These are phyloP conservation scores for Spodoptera picta DNA, from an alignment of 2,888 invertebrate species.

Conservation along the genomic window DNA sequence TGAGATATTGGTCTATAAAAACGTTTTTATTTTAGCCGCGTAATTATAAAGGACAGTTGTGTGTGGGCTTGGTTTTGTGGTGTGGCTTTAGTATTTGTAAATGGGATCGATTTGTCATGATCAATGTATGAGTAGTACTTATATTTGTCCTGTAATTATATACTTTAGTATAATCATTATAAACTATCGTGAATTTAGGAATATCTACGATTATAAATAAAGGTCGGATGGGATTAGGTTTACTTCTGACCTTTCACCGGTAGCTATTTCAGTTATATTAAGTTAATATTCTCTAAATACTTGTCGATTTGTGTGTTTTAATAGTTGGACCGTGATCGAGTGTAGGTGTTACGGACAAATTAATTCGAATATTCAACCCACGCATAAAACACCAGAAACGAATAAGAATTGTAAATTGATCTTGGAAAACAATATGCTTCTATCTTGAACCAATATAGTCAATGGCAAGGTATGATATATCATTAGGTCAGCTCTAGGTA, in stretches of 20 bases:
- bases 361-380: conserved; percentile 2
- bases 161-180: neutral
- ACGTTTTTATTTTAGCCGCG: conserved; percentile 61
- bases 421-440: too few species aligned
- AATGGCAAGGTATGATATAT: too few species aligned
- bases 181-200: conserved; percentile 13
- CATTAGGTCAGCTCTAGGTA: too few species aligned
- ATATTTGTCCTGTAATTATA: neutral
- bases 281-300: conserved; percentile 15
- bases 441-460: too few species aligned
- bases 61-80: conserved; percentile 34
- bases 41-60: conserved; percentile 54
- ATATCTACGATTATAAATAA: conserved; percentile 6
- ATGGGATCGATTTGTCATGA: conserved; percentile 23
- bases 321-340: conserved; percentile 1
- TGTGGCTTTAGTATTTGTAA: conserved; percentile 29
- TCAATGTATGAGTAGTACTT: neutral
- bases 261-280: conserved; percentile 10
- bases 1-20: conserved; percentile 70
- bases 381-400: neutral
- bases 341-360: conserved; percentile 6
- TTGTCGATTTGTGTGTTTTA: conserved; percentile 8
- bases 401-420: neutral
- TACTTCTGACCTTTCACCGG: conserved; percentile 14
- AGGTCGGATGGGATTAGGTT: conserved; percentile 7